These are phyloP conservation scores for Lepetodrilus schrolli DNA, from an alignment of 2,888 invertebrate species.

Conservation along the genomic window DNA sequence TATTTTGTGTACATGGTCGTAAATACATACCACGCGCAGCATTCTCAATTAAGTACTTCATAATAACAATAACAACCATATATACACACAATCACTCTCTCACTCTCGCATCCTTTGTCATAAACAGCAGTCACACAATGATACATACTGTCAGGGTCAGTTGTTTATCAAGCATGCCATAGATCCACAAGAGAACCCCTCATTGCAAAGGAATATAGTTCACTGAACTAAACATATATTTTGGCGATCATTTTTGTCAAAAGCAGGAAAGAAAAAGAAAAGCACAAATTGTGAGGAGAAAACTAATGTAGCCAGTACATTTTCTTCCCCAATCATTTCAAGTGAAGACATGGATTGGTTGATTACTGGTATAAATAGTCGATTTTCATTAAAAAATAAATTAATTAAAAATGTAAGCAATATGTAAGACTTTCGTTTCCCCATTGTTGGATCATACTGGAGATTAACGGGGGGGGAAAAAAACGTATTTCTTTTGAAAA, in stretches of 20 bases:
- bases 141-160: not conserved
- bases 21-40: not conserved
- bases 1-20: not conserved
- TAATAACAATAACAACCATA: constrained; percentile 17
- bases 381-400: too few relatives aligned
- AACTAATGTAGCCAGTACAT: too few relatives aligned
- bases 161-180: not conserved
- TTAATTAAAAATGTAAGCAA: too few relatives aligned
- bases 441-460: too few relatives aligned
- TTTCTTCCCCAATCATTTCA: too few relatives aligned
- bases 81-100: not conserved
- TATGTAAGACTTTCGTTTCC: too few relatives aligned
- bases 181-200: not conserved
- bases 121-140: not conserved
- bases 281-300: too few relatives aligned
- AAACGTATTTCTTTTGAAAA: too few relatives aligned
- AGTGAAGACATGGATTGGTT: too few relatives aligned
- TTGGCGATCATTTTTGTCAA: not conserved
- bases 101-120: not conserved
- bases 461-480: too few relatives aligned
- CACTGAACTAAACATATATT: not conserved
- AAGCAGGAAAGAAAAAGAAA: too few relatives aligned
- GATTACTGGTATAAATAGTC: too few relatives aligned
- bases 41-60: constrained; percentile 23
- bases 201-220: constrained; percentile 19